These are phyloP conservation scores for Hecatera dysodea DNA, from an alignment of 2,888 invertebrate genomes.

Conservation along the genomic window DNA sequence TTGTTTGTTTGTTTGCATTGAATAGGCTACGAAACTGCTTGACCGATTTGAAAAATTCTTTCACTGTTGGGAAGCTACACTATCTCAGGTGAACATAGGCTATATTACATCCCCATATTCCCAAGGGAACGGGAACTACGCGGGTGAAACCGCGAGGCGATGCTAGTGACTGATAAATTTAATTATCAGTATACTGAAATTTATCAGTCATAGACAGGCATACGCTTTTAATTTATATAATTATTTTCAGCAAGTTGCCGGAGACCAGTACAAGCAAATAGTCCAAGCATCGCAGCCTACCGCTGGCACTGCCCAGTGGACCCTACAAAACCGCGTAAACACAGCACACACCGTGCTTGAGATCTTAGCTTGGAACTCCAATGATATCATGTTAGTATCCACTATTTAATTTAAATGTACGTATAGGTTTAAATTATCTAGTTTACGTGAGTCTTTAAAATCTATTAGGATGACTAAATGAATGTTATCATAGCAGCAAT, in stretches of 20 bases:
- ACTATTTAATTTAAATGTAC: not conserved
- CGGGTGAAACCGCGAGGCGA: too few relatives aligned
- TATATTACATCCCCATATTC: too few relatives aligned
- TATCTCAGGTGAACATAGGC: too few relatives aligned
- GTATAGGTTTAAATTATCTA: not conserved
- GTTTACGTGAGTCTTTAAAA: not conserved
- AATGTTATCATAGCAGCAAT: not conserved
- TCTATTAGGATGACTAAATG: not conserved
- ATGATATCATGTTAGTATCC: slow-evolving; percentile 92
- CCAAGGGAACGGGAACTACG: too few relatives aligned
- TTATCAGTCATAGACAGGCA: too few relatives aligned
- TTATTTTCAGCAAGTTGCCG: slow-evolving; percentile 86
- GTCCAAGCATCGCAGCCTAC: slow-evolving; percentile 88
- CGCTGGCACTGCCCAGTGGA: slow-evolving; percentile 73
- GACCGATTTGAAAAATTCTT: too few relatives aligned
- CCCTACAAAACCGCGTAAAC: slow-evolving; percentile 78
- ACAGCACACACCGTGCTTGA: slow-evolving; percentile 92
- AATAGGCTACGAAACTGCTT: too few relatives aligned
- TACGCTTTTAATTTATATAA: not conserved
- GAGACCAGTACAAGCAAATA: slow-evolving; percentile 92
- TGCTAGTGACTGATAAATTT: too few relatives aligned
- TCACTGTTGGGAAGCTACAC: too few relatives aligned
- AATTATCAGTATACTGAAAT: too few relatives aligned
- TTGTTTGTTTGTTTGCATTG: too few relatives aligned
- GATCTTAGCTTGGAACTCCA: slow-evolving; percentile 93